Percentiles rank a stretch among this genome's conserved stretches.
Conservation (phyloP, 2,888 invertebrate species). For the Nebria brevicollis region DNA sequence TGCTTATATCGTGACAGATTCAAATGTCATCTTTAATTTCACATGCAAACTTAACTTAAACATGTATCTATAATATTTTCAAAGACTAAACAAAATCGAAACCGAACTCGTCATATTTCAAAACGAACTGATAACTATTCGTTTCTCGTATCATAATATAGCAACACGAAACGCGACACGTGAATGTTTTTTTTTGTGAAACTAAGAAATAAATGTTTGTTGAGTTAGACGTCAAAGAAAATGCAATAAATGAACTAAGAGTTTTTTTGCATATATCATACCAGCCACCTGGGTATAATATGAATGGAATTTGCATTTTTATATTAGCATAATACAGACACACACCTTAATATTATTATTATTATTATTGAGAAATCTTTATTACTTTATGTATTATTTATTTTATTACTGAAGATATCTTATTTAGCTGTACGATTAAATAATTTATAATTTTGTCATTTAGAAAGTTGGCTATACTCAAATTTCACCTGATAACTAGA, state of each 20-base stretch:
- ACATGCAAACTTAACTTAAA: neutral
- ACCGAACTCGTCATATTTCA: neutral
- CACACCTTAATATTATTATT: neutral
- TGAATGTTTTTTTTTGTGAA: neutral
- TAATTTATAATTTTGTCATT: neutral
- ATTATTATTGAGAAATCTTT: conserved; percentile 1
- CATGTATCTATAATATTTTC: neutral
- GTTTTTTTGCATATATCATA: neutral
- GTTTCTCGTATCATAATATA: too few relatives aligned
- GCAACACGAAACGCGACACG: neutral
- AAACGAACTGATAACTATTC: too few relatives aligned
- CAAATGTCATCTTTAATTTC: neutral
- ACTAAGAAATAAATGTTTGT: too few relatives aligned
- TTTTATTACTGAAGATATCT: neutral
- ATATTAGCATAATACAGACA: neutral
- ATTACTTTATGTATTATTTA: neutral
- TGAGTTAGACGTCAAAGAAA: neutral
- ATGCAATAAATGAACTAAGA: neutral
- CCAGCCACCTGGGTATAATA: neutral
- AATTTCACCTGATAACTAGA: neutral
- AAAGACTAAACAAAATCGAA: neutral
- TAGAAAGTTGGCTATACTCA: neutral
- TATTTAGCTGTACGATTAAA: neutral
- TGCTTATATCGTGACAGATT: neutral
- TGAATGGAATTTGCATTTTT: neutral